Percentiles rank a stretch among this genome's conserved stretches.
Evolutionary conservation across 2,888 invertebrate genomes (phyloP).

Genomic region (Drosophila aldrichi): DNA sequence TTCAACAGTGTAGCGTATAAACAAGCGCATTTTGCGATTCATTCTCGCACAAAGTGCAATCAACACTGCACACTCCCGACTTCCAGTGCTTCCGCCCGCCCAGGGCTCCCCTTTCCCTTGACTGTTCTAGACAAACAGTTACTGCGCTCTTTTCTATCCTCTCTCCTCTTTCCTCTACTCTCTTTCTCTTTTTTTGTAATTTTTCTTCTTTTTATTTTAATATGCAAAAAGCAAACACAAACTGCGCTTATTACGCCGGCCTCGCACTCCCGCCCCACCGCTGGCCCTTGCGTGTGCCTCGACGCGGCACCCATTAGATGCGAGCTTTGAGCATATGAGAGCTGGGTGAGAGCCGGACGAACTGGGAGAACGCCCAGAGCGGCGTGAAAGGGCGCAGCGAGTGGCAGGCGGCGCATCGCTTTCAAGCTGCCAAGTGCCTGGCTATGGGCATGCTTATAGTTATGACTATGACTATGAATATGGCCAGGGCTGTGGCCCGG

Average conservation of each 20-base stretch:
- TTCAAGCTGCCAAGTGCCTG: constrained; percentile 61
- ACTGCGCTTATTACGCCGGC: constrained; percentile 73
- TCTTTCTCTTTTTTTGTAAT: constrained; percentile 37
- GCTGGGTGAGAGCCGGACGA: neutral
- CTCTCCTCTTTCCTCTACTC: neutral
- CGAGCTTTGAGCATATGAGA: constrained; percentile 42
- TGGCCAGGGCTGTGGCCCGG: constrained; percentile 19
- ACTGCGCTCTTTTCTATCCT: neutral
- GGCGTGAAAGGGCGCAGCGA: constrained; percentile 27
- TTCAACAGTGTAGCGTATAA: constrained; percentile 30
- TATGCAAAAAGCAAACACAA: constrained; percentile 61
- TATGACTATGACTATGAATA: constrained; percentile 40
- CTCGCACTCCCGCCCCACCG: neutral
- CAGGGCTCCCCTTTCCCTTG: neutral
- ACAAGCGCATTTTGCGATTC: constrained; percentile 50
- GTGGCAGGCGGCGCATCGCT: constrained; percentile 39
- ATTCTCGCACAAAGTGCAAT: constrained; percentile 68
- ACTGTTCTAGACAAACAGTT: neutral
- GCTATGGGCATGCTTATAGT: constrained; percentile 44
- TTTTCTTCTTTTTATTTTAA: constrained; percentile 26
- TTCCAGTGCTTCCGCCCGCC: constrained; percentile 17
- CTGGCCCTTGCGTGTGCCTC: constrained; percentile 2
- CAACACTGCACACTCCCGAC: constrained; percentile 44
- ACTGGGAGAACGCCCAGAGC: constrained; percentile 18
- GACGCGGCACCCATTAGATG: constrained; percentile 63